Base-by-base conservation (phyloP, 53 echinoderm and acorn worm genomes). In the Mesocentrotus franciscanus region DNA sequence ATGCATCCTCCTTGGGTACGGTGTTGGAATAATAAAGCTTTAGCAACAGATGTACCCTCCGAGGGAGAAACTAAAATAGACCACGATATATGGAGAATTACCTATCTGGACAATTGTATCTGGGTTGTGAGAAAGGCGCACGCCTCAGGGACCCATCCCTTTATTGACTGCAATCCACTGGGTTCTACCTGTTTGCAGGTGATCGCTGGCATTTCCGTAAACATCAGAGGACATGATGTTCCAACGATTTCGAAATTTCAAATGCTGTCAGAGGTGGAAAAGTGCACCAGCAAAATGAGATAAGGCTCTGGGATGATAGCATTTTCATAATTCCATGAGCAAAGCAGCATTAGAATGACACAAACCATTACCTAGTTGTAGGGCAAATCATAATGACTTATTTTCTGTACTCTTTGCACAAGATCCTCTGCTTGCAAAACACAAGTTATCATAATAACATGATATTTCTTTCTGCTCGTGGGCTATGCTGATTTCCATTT, bases 11-110 rank as follows among this genome's bases (percentile, higher is more conserved):
- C 30, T 11, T 76, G 3, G 76, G 76, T 15, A 76, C 29, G 32
- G 76, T 76, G 76, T 33, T 32, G 27, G 76, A 30, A 76, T 33
- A 76, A 76, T 76, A 76, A 76, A 76, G 76, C 76, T 76, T 76
- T 30, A 76, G 76, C 76, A 76, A 76, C 76, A 76, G 76, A 76
- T 76, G 33, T 76, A 76, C 13, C 76, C 76, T 76, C 76, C 15
- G 14, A 76, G 76, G 81, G 33, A 81, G 22, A 42, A 81, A 42
- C 81, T 81, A 7, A 42, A 42, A 42, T 36, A 42, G 42, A 42
- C 4, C 36, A 20, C 9, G 22, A 22, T 36, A 36, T 4, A 81
- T 81, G 81, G 81, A 81, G 81, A 42, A 36, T 42, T 81, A 81
- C 81, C 36, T 42, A 15, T 42, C 42, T 39, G 18, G 36, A 81